Base-by-base conservation (phyloP, 2,113 vertebrate genomes). In the Prionailurus viverrinus region DNA sequence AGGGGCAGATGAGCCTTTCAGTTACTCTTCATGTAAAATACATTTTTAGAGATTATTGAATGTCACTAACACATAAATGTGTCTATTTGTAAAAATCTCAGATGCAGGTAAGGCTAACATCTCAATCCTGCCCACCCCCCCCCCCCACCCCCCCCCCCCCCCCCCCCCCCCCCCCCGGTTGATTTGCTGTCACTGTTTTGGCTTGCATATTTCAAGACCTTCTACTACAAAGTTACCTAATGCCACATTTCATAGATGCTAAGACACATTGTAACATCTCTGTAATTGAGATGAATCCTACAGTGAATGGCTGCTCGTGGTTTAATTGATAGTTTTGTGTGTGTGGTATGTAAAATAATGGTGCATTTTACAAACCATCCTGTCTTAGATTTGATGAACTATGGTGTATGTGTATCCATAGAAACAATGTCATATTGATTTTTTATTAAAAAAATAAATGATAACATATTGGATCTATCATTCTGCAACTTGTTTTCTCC, bases 381-480 rank as follows among this genome's bases (percentile, higher is more conserved):
- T 55, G 18, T 89, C 86, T 93, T 86, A n/a, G 86, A 11, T 65
- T 68, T 3, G 1, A 65, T 91, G 92, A 83, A 94, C 51, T 88
- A 76, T 31, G 81, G 96, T 58, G 1, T 82, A 21, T 81, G 53
- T 80, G 89, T 93, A 89, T 73, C 96, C 94, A 76, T 94, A 93
- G 94, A 98, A 95, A 97, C 89, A 69, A 73, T 80, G 83, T 83
- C 25, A 2, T 91, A 97, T 97, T 96, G 98, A 95, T 96, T 96
- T 96, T 96, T 94, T 66, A 96, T 98, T 95, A 92, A 76, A 97
- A 96, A 96, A 92, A 91, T 94, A 97, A 97, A 83, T 63, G 86
- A 88, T 63, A 18, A 86, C 19, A 25, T 95, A 89, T 95, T 92
- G 96, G 83, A 58, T n/a, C 79, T 83, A 36, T 76, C 48, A 19